phyloP scores from a whole-genome alignment of 2,888 invertebrate genomes.

The Antitype chi region DNA sequence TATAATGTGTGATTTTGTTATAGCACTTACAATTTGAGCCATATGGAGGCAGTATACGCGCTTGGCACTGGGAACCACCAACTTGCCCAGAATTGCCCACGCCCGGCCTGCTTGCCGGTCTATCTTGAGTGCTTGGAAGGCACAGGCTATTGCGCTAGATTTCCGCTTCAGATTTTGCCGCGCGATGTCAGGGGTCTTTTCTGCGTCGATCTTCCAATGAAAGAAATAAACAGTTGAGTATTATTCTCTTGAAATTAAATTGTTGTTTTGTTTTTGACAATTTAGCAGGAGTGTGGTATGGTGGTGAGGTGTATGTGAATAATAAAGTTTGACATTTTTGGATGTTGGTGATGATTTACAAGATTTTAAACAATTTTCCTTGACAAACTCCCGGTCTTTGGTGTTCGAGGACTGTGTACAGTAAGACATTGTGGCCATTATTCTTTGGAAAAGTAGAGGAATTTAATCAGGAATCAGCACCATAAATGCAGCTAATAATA shows the following conservation, averaged over 20 bases:
- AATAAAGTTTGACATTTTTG: neutral
- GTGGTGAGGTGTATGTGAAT: neutral
- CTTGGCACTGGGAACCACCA: conserved; percentile 77
- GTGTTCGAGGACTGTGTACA: neutral
- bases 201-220: conserved; percentile 3
- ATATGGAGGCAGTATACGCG: conserved; percentile 79
- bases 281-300: neutral
- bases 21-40: conserved; percentile 76
- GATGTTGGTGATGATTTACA: neutral
- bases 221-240: neutral
- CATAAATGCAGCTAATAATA: neutral
- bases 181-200: no score
- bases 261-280: neutral
- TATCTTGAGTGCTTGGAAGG: conserved; percentile 80
- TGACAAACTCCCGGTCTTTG: neutral
- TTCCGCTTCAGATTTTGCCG: neutral
- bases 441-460: neutral
- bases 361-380: neutral
- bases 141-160: conserved; percentile 77
- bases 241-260: neutral
- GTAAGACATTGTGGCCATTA: neutral
- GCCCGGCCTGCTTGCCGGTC: conserved; percentile 81
- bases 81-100: conserved; percentile 79
- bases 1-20: neutral
- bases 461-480: neutral